Base-by-base conservation (phyloP, 2,113 vertebrate species). In the Oreochromis niloticus region DNA sequence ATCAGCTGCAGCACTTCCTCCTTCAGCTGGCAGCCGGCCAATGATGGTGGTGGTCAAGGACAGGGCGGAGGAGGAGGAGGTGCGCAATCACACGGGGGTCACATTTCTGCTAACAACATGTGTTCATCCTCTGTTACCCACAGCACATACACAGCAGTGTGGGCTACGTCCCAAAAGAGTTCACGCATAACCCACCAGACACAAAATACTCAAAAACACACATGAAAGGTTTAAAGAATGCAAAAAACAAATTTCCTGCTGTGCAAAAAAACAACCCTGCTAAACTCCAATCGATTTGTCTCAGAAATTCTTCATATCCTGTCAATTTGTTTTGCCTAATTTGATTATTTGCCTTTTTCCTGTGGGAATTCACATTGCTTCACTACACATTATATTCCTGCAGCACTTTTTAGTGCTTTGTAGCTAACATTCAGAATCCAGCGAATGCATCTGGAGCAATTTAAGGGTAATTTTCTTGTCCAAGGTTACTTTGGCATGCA, bases 21-120 rank as follows among this genome's bases (percentile, higher is more conserved):
- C 66, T 81, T 63, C 32, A 34, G 39, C 46, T 32, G 73, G 80
- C 86, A 91, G 91, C 83, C 46, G 32, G 32, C 68, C 79, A 6
- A 63, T 82, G 68, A 80, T 13, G 55, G 86, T 87, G 61, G 82
- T 16, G 81, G 86, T 87, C 86, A 91, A 92, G 83, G 89, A 81
- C 86, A 48, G 71, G 46, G 24, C 32, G 14, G 56, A 78, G 73
- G 36, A 22, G 34, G 61, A 81, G 34, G 61, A 81, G 57, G 66
- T 71, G 59, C 87, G 71, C 84, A 94, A 86, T 93, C 86, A 30
- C 88, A 87, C 24, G 12, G 92, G 92, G 85, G 34, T 95, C 87
- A 87, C 3, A 54, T 95, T 94, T 90, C 94, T 78, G 41, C 46
- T 85, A 57, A 2, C 34, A 84, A 81, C 86, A 88, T n/a, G 24